These are phyloP conservation scores for Holcopasites calliopsidis DNA, from an alignment of 1,140 invertebrate genomes.

Conservation along the genomic window DNA sequence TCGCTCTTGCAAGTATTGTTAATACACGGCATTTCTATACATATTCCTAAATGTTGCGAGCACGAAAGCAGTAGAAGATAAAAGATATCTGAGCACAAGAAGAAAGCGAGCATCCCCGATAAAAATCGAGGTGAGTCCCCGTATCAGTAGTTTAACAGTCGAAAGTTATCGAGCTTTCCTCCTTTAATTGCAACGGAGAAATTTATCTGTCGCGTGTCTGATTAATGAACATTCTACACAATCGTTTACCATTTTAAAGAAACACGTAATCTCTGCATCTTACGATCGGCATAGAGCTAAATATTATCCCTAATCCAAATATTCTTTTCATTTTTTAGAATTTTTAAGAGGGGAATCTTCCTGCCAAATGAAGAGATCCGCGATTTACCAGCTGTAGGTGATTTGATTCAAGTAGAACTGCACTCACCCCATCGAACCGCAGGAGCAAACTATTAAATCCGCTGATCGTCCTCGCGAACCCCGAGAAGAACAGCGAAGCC, in stretches of 20 bases:
- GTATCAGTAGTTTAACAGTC: no score
- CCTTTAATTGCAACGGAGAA: neutral
- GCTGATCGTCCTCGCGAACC: neutral
- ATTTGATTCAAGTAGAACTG: neutral
- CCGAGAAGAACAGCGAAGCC: neutral
- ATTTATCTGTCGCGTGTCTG: neutral
- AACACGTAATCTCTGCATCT: no score
- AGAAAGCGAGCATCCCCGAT: no score
- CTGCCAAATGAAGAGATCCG: neutral
- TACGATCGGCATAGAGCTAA: no score
- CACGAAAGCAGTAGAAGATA: no score
- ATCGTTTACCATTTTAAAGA: no score
- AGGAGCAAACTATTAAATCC: neutral
- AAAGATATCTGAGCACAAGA: no score
- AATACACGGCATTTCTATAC: no score
- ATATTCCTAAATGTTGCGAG: no score
- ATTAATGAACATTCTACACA: neutral
- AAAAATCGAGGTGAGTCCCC: neutral
- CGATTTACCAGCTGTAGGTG: neutral
- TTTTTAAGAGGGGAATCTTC: neutral
- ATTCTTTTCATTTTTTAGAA: neutral
- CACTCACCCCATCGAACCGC: slow-evolving; percentile 5
- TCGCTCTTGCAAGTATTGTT: no score
- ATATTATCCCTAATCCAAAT: neutral
- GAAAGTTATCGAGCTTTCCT: neutral